Evolutionary conservation across 2,113 vertebrate genomes (phyloP).

Genomic region (Chloroceryle aenea): DNA sequence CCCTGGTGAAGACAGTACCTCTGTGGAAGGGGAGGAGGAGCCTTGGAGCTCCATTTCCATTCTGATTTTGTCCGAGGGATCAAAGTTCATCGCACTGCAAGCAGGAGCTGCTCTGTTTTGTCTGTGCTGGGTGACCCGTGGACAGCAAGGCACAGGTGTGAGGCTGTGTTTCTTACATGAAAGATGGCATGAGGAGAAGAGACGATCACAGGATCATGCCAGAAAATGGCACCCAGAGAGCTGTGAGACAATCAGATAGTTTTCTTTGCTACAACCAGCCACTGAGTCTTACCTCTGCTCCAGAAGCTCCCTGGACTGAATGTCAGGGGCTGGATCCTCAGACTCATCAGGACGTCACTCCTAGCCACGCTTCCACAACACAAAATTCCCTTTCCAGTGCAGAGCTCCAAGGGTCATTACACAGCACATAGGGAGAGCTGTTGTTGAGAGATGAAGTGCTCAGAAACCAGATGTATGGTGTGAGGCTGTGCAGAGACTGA

Average conservation of each 20-base stretch:
- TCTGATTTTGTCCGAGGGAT: background rate
- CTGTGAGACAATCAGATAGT: background rate
- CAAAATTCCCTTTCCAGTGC: background rate
- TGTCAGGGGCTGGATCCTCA: background rate
- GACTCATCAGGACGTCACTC: background rate
- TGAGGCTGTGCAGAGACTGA: background rate
- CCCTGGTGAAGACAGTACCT: background rate
- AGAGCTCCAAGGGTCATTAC: background rate
- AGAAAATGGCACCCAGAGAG: background rate
- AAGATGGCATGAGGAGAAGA: background rate
- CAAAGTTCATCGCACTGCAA: background rate
- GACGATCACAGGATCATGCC: background rate
- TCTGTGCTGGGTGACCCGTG: background rate
- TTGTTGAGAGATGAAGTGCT: background rate
- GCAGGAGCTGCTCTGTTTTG: background rate
- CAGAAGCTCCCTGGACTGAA: background rate
- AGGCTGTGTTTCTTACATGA: background rate
- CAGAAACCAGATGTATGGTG: fast-evolving
- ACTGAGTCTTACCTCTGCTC: background rate
- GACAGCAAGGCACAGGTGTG: background rate
- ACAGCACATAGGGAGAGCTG: background rate
- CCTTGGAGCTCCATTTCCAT: background rate
- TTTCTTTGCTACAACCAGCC: background rate
- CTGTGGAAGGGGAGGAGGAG: background rate
- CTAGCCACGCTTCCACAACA: background rate